A percentile compares a stretch with the other conserved stretches of the same genome.
phyloP scores from a whole-genome alignment of 2,113 vertebrate species.

The Henicopernis longicauda region DNA sequence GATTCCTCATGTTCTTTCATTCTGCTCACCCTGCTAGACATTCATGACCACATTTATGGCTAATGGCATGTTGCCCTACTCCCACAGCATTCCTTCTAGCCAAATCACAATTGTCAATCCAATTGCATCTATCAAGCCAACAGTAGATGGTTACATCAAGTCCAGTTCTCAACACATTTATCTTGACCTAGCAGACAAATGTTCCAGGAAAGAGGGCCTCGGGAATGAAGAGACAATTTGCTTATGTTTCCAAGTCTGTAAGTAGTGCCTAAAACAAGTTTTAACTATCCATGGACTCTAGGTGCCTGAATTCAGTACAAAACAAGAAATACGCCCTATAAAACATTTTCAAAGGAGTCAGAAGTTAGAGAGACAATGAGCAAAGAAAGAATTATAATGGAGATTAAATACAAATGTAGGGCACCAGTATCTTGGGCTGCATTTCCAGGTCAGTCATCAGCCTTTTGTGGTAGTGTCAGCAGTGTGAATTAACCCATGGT shows the following conservation, averaged over 20 bases:
- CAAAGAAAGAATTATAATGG: background rate
- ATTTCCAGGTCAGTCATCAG: background rate
- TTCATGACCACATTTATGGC: background rate
- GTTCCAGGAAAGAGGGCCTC: background rate
- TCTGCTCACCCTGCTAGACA: background rate
- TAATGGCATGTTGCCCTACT: slow-evolving; percentile 1
- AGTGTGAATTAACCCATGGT: background rate
- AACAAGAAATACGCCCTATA: background rate
- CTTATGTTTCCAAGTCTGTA: background rate
- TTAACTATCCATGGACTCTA: background rate
- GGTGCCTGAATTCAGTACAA: background rate
- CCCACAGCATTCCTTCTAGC: slow-evolving; percentile 7
- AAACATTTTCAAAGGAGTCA: background rate
- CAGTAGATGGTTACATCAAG: background rate
- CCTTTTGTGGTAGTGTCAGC: background rate
- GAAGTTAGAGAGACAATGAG: background rate
- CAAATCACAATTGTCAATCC: slow-evolving; percentile 2
- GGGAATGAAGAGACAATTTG: background rate
- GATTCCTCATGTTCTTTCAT: background rate
- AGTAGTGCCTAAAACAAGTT: background rate
- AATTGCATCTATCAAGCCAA: background rate
- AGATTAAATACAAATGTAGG: background rate
- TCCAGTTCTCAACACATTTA: background rate
- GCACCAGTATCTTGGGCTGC: background rate
- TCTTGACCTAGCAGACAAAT: background rate